Base-by-base conservation (phyloP, 2,888 invertebrate species). In the Eilema griseolum region DNA sequence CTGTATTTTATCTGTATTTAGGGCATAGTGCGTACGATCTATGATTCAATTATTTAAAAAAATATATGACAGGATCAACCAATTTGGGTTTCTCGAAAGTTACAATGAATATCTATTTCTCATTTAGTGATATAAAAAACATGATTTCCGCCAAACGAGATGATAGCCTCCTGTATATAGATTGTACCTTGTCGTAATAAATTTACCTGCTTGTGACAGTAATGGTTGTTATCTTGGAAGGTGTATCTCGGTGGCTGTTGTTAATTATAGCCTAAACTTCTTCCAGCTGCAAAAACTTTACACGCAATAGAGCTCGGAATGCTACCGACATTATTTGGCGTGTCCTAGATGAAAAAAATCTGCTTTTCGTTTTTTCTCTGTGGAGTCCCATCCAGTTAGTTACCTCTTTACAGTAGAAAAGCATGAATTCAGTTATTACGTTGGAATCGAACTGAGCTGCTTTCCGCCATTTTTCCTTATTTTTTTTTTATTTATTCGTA, bases 191-290 rank as follows among this genome's bases (percentile, higher is more conserved):
- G 60, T 37, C 10, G 60, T 26, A 60, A 60, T 60, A 60, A 66
- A 66, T 66, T 60, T 66, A n/a, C 57, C 28, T 11, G 23, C 57
- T 31, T 26, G 57, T 56, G 57, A 57, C 65, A 57, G 64, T 64
- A n/a, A 60, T 64, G 46, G 20, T n/a, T 64, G 16, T 64, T 64
- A 64, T 64, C 64, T 52, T 24, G 16, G 52, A 64, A 26, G 28
- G 60, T 59, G 23, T 59, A 60, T 31, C 28, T 60, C 26, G 28
- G 60, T 28, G 31, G 26, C n/a, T 16, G 60, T 28, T 31, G 28
- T 60, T 60, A 60, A 60, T 60, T 60, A 31, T 31, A 26, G 20
- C 31, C 60, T 20, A 20, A 31, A 28, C 28, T 14, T 26, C 20
- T 20, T 20, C 7, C 46, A 20, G 7, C 7, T 46, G 20, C 20